These are phyloP conservation scores for Spilosoma lubricipeda DNA, from an alignment of 2,888 invertebrate species.

Conservation along the genomic window DNA sequence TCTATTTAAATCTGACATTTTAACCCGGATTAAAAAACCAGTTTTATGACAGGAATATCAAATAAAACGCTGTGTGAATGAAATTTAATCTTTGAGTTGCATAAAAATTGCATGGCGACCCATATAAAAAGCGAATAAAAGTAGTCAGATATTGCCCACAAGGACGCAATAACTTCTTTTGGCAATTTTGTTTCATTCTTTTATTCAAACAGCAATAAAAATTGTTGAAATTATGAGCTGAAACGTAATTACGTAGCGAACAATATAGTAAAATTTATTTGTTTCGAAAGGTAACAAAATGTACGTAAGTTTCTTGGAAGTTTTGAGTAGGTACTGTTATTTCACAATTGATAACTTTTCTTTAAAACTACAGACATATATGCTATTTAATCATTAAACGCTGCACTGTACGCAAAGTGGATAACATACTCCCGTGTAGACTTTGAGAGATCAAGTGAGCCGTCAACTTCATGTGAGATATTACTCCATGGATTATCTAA, in stretches of 20 bases:
- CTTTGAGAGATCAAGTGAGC: neutral
- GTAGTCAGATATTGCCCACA: slow-evolving; percentile 31
- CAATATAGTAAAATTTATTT: neutral
- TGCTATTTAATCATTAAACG: neutral
- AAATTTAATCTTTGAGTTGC: slow-evolving; percentile 49
- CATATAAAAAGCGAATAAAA: slow-evolving; percentile 52
- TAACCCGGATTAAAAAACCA: neutral
- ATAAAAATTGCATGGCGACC: slow-evolving; percentile 50
- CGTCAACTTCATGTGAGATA: neutral
- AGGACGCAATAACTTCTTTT: slow-evolving; percentile 45
- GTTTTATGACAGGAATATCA: neutral
- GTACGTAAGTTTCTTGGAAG: neutral
- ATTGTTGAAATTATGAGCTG: slow-evolving; percentile 35
- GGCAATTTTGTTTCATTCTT: slow-evolving; percentile 47
- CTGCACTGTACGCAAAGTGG: neutral
- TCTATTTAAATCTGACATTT: neutral
- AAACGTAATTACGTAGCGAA: slow-evolving; percentile 37
- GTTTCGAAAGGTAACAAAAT: neutral
- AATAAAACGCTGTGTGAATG: slow-evolving; percentile 4
- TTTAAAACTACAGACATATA: neutral
- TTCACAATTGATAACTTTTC: too few relatives aligned
- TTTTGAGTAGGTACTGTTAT: neutral
- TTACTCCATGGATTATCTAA: neutral
- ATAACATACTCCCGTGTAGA: neutral
- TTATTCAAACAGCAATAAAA: slow-evolving; percentile 38